These are phyloP conservation scores for Hyperoplus immaculatus DNA, from an alignment of 2,797 vertebrate genomes.

Conservation along the genomic window DNA sequence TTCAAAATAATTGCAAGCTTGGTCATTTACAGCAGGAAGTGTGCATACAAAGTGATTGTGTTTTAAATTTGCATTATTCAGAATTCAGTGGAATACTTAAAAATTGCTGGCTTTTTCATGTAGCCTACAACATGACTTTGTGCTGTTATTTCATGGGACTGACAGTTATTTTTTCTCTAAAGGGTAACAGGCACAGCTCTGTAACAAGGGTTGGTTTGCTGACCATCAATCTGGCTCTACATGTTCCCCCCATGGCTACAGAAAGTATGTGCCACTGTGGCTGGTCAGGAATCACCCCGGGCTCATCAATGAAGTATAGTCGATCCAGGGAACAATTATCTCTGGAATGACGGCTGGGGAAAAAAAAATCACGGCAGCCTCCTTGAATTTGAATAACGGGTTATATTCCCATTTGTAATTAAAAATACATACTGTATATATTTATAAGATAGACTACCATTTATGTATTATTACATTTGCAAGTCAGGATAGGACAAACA, in stretches of 20 bases:
- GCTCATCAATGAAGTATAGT: constrained; percentile 44
- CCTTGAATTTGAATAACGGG: constrained; percentile 45
- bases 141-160: neutral
- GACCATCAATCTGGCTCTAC: constrained; percentile 48
- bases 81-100: neutral
- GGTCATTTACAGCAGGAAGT: too few relatives aligned
- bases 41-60: too few relatives aligned
- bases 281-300: constrained; percentile 27
- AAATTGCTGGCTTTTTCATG: neutral
- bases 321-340: constrained; percentile 59
- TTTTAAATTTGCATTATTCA: neutral
- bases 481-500: neutral
- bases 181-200: neutral
- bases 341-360: constrained; percentile 21
- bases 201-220: constrained; percentile 14
- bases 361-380: constrained; percentile 28
- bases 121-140: neutral
- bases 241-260: constrained; percentile 23
- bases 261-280: constrained; percentile 25
- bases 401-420: constrained; percentile 41
- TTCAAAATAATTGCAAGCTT: too few relatives aligned
- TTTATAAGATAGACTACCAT: too few relatives aligned
- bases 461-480: neutral
- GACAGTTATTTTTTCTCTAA: constrained; percentile 1
- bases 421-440: constrained; percentile 11